Conservation (phyloP, 2,113 vertebrate genomes). For the Haemorhous mexicanus region DNA sequence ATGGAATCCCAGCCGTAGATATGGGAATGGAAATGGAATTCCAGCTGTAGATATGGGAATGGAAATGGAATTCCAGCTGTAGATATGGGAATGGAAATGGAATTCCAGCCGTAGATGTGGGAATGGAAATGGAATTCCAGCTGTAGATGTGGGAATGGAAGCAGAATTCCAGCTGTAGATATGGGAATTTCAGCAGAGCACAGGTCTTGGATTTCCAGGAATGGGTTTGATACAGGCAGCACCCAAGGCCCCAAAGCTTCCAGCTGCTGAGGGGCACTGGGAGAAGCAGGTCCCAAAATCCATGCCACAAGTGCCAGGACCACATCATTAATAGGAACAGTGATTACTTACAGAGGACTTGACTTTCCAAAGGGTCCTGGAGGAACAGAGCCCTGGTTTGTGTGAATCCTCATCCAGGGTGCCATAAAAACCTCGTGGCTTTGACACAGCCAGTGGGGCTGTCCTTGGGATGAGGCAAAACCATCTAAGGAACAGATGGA, state of each 20-base stretch:
- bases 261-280: background rate
- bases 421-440: background rate
- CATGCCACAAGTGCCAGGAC: background rate
- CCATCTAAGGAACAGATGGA: background rate
- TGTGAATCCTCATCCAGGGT: background rate
- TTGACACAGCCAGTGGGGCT: background rate
- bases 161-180: no score
- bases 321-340: rapidly evolving
- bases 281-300: background rate
- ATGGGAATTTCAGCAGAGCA: background rate
- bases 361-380: background rate
- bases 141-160: background rate
- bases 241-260: background rate
- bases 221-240: background rate
- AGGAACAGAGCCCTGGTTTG: background rate
- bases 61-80: background rate
- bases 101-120: no score
- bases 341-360: background rate
- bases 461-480: background rate
- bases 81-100: background rate
- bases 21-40: background rate
- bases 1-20: background rate
- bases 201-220: background rate
- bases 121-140: background rate
- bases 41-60: background rate